Percentiles rank a stretch among this genome's conserved stretches.
These are phyloP conservation scores for Macquaria australasica DNA, from an alignment of 2,113 vertebrate genomes.

Conservation along the genomic window DNA sequence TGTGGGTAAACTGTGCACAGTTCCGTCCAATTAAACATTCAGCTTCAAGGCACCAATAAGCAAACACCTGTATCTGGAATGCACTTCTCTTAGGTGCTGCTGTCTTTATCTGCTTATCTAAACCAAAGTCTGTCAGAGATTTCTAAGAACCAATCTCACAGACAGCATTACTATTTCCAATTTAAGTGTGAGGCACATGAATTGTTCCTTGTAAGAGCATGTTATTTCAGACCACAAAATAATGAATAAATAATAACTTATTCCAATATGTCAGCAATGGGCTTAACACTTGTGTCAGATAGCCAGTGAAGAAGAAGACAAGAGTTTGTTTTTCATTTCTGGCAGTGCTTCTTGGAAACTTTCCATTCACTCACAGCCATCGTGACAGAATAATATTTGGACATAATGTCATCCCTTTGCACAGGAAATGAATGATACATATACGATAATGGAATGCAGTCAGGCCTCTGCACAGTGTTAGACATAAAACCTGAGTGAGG, in stretches of 20 bases:
- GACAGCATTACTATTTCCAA: neutral
- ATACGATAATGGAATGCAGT: neutral
- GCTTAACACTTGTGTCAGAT: neutral
- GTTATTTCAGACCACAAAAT: neutral
- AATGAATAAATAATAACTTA: neutral
- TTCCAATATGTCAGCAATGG: neutral
- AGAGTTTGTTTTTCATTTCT: conserved; percentile 10
- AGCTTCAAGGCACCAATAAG: conserved; percentile 27
- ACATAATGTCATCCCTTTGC: conserved; percentile 13
- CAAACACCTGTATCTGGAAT: conserved; percentile 53
- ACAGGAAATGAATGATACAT: conserved; percentile 18
- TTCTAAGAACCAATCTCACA: neutral
- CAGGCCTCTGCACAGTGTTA: neutral
- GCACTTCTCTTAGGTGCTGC: conserved; percentile 3
- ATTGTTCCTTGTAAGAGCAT: neutral
- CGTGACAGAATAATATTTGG: conserved; percentile 41
- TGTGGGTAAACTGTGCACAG: neutral
- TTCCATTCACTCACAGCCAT: conserved; percentile 17
- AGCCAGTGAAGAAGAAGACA: neutral
- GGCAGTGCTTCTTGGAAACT: conserved; percentile 16
- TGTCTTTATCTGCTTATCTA: conserved; percentile 3
- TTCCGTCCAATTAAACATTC: neutral
- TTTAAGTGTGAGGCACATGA: neutral
- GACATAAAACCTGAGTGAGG: neutral
- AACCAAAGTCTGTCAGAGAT: neutral